A percentile compares a stretch with the other conserved stretches of the same genome.
These are phyloP conservation scores for Drosophila arizonae DNA, from an alignment of 1,140 invertebrate species.

Conservation along the genomic window DNA sequence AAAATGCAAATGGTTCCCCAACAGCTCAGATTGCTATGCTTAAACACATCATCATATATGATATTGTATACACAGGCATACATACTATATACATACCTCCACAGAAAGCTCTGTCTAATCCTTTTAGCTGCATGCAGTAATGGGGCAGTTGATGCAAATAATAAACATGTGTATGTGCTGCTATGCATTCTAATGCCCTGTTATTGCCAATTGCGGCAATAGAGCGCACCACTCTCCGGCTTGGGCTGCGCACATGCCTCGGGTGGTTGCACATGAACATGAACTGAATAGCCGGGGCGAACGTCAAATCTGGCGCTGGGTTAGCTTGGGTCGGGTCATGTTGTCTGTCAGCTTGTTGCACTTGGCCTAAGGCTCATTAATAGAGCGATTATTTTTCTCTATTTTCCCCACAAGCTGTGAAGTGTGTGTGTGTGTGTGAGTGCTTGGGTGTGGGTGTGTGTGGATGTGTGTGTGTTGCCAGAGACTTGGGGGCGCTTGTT, in stretches of 20 bases:
- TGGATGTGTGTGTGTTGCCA: conserved; percentile 11
- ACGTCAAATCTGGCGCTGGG: conserved; percentile 29
- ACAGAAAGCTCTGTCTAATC: too few relatives aligned
- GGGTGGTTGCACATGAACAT: conserved; percentile 30
- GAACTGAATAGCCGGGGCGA: conserved; percentile 46
- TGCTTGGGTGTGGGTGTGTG: conserved; percentile 7
- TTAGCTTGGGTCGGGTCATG: conserved; percentile 66
- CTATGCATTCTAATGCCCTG: too few relatives aligned
- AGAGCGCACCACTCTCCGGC: not conserved
- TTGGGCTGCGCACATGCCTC: conserved; percentile 1
- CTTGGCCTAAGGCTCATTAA: conserved; percentile 80
- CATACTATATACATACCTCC: too few relatives aligned
- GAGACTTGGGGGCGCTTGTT: conserved; percentile 59
- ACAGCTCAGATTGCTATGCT: too few relatives aligned
- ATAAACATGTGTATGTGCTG: not conserved
- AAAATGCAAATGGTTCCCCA: too few relatives aligned
- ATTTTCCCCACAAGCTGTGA: conserved; percentile 29
- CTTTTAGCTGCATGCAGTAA: too few relatives aligned
- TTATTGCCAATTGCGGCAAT: not conserved
- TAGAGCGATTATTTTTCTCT: conserved; percentile 73
- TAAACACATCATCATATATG: too few relatives aligned
- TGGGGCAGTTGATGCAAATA: too few relatives aligned
- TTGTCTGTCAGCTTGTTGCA: conserved; percentile 79
- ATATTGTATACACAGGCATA: too few relatives aligned
- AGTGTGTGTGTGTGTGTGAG: not conserved